phyloP scores from a whole-genome alignment of 2,113 vertebrate genomes.

The Orycteropus afer region DNA sequence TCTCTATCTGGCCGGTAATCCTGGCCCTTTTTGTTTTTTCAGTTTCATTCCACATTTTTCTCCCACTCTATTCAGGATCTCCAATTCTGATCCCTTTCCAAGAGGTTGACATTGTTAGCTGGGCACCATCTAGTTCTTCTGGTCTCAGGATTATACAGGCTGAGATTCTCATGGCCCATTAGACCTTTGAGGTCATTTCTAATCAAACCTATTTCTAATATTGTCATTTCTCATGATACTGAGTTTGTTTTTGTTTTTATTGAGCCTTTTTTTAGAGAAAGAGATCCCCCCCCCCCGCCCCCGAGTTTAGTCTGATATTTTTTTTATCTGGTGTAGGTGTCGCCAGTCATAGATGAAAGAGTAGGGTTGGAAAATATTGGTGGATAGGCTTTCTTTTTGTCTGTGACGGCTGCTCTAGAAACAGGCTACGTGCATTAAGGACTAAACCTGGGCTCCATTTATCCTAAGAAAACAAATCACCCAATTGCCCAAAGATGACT shows the following conservation, averaged over 20 bases:
- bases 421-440: background rate
- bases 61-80: too few species aligned
- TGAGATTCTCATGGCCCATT: too few species aligned
- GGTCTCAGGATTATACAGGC: too few species aligned
- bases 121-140: too few species aligned
- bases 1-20: too few species aligned
- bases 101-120: too few species aligned
- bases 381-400: background rate
- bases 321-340: fast-evolving
- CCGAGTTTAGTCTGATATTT: too few species aligned
- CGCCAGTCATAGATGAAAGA: fast-evolving
- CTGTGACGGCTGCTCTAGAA: background rate
- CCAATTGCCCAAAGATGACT: background rate
- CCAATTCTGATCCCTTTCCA: too few species aligned
- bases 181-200: background rate
- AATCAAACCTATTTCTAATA: background rate
- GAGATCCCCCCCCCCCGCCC: background rate
- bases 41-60: too few species aligned
- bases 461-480: background rate
- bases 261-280: background rate
- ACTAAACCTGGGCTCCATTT: background rate
- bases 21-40: too few species aligned
- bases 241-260: background rate
- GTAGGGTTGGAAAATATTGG: background rate
- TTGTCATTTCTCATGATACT: background rate